Conservation (phyloP, 2,888 invertebrate species). For the Sclerodermus sp. region DNA sequence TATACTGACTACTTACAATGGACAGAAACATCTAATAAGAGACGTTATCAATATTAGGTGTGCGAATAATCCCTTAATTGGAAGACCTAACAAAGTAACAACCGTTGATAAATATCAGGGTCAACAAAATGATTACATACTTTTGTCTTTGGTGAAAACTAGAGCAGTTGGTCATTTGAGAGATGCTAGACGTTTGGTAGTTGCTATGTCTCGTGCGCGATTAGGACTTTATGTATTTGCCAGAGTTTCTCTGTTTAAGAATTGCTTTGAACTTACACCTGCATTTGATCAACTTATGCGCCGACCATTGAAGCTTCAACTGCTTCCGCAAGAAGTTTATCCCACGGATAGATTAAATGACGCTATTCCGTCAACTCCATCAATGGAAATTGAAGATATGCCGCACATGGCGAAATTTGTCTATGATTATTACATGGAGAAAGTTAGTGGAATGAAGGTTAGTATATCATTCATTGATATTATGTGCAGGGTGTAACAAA, state of each 20-base stretch:
- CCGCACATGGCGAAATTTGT: conserved; percentile 95
- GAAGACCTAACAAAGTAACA: conserved; percentile 86
- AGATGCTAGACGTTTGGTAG: conserved; percentile 93
- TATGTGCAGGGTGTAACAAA: not conserved
- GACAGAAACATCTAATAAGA: conserved; percentile 95
- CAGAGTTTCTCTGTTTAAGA: conserved; percentile 86
- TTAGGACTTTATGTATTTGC: conserved; percentile 97
- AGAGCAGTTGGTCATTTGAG: conserved; percentile 96
- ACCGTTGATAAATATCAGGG: conserved; percentile 99
- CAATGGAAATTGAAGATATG: conserved; percentile 80
- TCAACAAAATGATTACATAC: conserved; percentile 98
- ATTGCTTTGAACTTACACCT: conserved; percentile 95
- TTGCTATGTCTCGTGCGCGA: conserved; percentile 96
- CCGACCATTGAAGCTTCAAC: conserved; percentile 77
- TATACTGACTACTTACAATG: conserved; percentile 98
- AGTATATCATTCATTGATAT: conserved; percentile 37
- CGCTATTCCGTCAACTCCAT: conserved; percentile 56
- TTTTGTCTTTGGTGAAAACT: conserved; percentile 93
- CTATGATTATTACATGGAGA: conserved; percentile 84
- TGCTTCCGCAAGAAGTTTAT: conserved; percentile 79
- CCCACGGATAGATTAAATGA: conserved; percentile 68
- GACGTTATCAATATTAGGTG: conserved; percentile 95
- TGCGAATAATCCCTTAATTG: conserved; percentile 92
- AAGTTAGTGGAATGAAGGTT: conserved; percentile 68
- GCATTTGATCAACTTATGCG: conserved; percentile 88